Evolutionary conservation across 2,797 vertebrate species (phyloP), one percentile per base, ranked within the genome.

Genomic region (Coregonus suidteri): DNA sequence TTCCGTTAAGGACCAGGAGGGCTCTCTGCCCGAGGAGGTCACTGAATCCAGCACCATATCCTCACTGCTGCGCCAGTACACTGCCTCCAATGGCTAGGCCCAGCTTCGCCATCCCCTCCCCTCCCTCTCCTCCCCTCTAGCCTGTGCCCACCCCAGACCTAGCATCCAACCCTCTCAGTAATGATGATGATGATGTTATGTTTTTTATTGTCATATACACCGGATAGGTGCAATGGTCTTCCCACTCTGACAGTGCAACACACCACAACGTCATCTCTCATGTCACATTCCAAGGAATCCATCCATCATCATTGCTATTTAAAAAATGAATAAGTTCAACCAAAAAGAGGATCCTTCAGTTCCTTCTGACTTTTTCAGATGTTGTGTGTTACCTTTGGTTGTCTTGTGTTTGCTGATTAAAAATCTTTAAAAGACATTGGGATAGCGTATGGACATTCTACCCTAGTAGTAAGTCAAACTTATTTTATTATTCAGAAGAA

Each of bases 11-110:
- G 98, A 99, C 91, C 93, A 95, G 79, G 98, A 99, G 68, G 98
- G 98, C 77, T 97, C 95, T 78, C 94, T 98, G 71, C 97, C 98
- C 0, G 95, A 96, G 77, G 97, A 99, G 91, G 97, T 97, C 83
- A 98, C 98, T 0, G 97, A 96, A 76, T 98, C 96, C 89, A 95
- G 90, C 67, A 92, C 94, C 71, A 96, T 99, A 85, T 94, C 95
- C 13, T 85, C 87, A 1, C 93, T 96, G 78, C 93, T 99, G 77
- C 95, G 93, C 88, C 95, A 94, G 88, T 94, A 96, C 88, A 90
- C 87, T 0, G 75, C 93, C 31, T 86, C 94, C 3, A 86, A 94
- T 89, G 88, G 94, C 90, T 98, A 94, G 54, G 9, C 47, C 37
- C 70, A 30, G 31, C 18, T 14, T 16, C 52, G 15, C 73, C 25